phyloP scores from a whole-genome alignment of 2,113 vertebrate genomes.

The Gyps fulvus region DNA sequence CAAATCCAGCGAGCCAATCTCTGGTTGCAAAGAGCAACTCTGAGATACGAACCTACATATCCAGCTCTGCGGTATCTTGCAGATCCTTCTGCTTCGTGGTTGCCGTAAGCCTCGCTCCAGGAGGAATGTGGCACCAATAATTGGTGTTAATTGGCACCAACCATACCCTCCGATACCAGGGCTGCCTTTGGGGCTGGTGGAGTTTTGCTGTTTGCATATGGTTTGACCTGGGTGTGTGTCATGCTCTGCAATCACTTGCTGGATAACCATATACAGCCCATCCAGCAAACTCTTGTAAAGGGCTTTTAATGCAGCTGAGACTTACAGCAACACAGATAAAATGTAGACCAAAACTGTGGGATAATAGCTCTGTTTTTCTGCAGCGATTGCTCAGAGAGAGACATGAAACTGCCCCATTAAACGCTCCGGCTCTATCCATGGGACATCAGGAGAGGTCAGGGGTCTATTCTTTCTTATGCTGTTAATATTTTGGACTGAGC shows the following conservation, averaged over 20 bases:
- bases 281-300: background rate
- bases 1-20: background rate
- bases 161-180: background rate
- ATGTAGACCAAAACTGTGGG: accelerated
- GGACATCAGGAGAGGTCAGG: slow-evolving; percentile 1
- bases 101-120: background rate
- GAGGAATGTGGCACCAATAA: background rate
- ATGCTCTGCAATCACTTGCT: accelerated
- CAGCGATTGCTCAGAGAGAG: background rate
- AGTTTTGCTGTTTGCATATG: background rate
- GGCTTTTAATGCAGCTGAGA: background rate
- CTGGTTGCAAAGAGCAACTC: background rate
- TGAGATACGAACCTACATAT: accelerated
- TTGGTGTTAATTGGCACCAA: background rate
- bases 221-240: background rate
- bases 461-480: background rate
- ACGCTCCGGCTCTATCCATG: accelerated
- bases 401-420: background rate
- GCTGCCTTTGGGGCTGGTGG: background rate
- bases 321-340: background rate
- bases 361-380: background rate
- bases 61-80: background rate
- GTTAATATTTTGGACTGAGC: background rate
- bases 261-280: accelerated
- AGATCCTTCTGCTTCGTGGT: background rate